Percentiles rank a stretch among this genome's conserved stretches.
These are phyloP conservation scores for Chinchilla lanigera DNA, from an alignment of 2,113 vertebrate species.

Conservation along the genomic window DNA sequence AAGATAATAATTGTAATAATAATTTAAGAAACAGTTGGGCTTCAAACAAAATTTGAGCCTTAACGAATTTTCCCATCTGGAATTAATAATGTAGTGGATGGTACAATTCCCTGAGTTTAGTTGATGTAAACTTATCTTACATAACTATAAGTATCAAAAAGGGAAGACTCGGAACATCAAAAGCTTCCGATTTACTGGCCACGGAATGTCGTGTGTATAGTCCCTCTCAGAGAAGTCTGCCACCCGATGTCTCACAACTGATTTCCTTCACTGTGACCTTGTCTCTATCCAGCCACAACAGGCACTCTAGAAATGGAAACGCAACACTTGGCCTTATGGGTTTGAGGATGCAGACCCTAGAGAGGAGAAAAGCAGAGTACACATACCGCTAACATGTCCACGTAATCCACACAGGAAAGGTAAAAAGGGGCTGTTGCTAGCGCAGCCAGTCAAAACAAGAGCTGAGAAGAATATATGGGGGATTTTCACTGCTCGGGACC, in stretches of 20 bases:
- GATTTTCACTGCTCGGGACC: not conserved
- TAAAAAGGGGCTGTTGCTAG: not conserved
- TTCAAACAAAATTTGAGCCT: conserved; percentile 82
- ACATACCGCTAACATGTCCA: not conserved
- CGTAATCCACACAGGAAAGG: not conserved
- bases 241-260: not conserved
- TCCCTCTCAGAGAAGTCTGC: not conserved
- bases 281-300: not conserved
- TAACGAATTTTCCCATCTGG: conserved; percentile 77
- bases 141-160: conserved; percentile 57
- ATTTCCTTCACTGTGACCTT: not conserved
- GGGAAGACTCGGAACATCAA: conserved; percentile 13
- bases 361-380: not conserved
- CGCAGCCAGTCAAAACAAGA: not conserved
- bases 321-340: no score
- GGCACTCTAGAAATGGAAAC: not conserved
- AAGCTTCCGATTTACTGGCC: not conserved
- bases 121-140: conserved; percentile 53
- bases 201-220: not conserved
- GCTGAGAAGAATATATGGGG: accelerated
- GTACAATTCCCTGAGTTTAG: not conserved
- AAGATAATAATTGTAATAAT: conserved; percentile 80
- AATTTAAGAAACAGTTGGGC: conserved; percentile 81
- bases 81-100: conserved; percentile 55
- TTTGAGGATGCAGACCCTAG: not conserved